A percentile compares a stretch with the other conserved stretches of the same genome.
These are phyloP conservation scores for Cydia splendana DNA, from an alignment of 1,140 invertebrate species.

Conservation along the genomic window DNA sequence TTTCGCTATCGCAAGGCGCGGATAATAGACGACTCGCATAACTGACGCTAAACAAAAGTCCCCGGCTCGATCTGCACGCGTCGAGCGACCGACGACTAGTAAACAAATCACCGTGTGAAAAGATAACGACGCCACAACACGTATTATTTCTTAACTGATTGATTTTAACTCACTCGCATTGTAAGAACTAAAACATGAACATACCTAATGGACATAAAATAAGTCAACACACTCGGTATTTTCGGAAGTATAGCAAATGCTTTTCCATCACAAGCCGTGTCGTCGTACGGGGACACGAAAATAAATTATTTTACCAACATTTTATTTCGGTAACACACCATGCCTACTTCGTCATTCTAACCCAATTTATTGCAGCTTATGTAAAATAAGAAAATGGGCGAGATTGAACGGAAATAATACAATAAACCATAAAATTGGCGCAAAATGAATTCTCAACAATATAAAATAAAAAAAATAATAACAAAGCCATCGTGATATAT, in stretches of 20 bases:
- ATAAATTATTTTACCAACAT: slow-evolving; percentile 10
- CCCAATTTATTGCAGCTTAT: slow-evolving; percentile 59
- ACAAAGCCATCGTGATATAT: too few species aligned
- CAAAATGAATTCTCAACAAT: not conserved
- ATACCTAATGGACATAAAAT: not conserved
- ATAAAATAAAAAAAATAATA: too few species aligned
- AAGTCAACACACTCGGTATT: not conserved
- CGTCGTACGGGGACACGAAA: not conserved
- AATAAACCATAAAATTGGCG: slow-evolving; percentile 31
- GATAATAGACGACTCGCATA: slow-evolving; percentile 9
- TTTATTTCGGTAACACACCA: slow-evolving; percentile 43
- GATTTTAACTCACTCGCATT: not conserved
- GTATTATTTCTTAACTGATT: slow-evolving; percentile 2
- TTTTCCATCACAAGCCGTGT: slow-evolving; percentile 11
- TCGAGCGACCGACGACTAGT: not conserved
- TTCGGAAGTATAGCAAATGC: not conserved
- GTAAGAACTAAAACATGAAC: not conserved
- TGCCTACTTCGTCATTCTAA: slow-evolving; percentile 47
- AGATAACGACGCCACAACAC: slow-evolving; percentile 4
- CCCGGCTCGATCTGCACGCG: not conserved
- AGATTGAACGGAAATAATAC: slow-evolving; percentile 39
- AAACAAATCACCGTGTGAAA: slow-evolving; percentile 11
- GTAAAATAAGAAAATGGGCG: slow-evolving; percentile 43
- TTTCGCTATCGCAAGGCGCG: slow-evolving; percentile 30
- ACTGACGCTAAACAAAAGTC: slow-evolving; percentile 16